Evolutionary conservation across 2,797 vertebrate species (phyloP).

Genomic region (Malacoctenus gilli): DNA sequence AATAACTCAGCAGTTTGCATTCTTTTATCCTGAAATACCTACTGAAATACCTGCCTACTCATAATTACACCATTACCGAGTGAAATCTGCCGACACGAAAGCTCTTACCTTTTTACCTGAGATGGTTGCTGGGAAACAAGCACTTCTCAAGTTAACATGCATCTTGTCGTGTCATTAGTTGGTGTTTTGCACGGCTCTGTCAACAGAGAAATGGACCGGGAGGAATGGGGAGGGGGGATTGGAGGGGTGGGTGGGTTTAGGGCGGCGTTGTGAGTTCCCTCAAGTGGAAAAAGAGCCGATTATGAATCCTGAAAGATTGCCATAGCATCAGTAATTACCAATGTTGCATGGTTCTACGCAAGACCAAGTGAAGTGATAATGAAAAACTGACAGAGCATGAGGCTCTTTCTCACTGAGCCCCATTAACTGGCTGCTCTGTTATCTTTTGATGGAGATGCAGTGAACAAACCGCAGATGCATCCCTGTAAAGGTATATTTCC

Average conservation of each 20-base stretch:
- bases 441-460: constrained; percentile 60
- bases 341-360: constrained; percentile 48
- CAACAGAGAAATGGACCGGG: constrained; percentile 53
- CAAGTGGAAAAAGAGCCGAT: constrained; percentile 57
- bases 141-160: constrained; percentile 41
- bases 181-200: constrained; percentile 57
- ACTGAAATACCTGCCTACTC: too few relatives aligned
- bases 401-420: constrained; percentile 57
- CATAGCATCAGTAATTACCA: constrained; percentile 67
- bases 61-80: constrained; percentile 22
- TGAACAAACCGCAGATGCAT: constrained; percentile 55
- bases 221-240: constrained; percentile 14
- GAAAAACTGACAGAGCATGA: constrained; percentile 66
- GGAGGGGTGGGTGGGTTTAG: constrained; percentile 25
- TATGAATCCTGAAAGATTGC: constrained; percentile 68
- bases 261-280: constrained; percentile 45
- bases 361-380: constrained; percentile 67
- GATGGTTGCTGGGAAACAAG: constrained; percentile 78
- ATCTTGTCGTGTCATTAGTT: constrained; percentile 57
- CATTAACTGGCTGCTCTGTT: constrained; percentile 64
- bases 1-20: too few relatives aligned
- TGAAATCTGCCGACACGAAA: constrained; percentile 14
- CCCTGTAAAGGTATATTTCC: constrained; percentile 39
- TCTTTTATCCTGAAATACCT: too few relatives aligned
- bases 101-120: constrained; percentile 47